A percentile compares a stretch with the other conserved stretches of the same genome.
Conservation (phyloP, 92 coral and sea anemone species). For the Ricordea florida region DNA sequence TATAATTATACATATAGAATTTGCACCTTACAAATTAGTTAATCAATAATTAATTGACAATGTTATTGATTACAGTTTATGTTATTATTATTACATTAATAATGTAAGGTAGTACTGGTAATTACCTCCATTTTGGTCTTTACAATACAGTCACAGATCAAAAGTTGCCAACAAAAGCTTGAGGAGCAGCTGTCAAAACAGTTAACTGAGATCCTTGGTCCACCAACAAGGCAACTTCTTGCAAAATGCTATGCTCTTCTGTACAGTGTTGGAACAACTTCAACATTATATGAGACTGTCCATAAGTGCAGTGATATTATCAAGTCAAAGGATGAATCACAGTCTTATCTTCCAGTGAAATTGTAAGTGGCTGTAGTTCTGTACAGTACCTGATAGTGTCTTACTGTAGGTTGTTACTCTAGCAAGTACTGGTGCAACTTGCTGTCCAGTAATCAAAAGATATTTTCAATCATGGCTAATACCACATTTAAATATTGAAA, state of each 20-base stretch:
- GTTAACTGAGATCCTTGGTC: constrained; percentile 84
- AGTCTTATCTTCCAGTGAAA: constrained; percentile 86
- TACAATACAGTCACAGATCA: constrained; percentile 68
- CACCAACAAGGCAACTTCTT: constrained; percentile 91
- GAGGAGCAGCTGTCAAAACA: constrained; percentile 87
- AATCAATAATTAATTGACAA: too few species aligned
- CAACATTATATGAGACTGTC: constrained; percentile 87
- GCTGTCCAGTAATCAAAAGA: too few species aligned
- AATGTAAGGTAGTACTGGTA: neutral
- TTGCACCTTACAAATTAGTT: too few species aligned
- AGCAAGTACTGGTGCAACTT: too few species aligned
- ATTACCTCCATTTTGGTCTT: neutral
- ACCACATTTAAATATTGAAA: too few species aligned
- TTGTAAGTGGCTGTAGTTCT: constrained; percentile 71
- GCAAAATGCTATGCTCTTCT: constrained; percentile 90
- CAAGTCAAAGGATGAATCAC: constrained; percentile 91
- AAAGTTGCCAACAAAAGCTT: constrained; percentile 79
- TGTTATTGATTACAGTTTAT: too few species aligned
- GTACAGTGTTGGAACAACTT: constrained; percentile 84
- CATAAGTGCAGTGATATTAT: constrained; percentile 86
- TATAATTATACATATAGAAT: too few species aligned
- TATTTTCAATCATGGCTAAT: neutral
- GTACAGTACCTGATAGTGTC: neutral
- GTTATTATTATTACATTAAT: neutral
- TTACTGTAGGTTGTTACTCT: too few species aligned